These are phyloP conservation scores for Eulemur rubriventer DNA, from an alignment of 2,797 vertebrate genomes.

Conservation along the genomic window DNA sequence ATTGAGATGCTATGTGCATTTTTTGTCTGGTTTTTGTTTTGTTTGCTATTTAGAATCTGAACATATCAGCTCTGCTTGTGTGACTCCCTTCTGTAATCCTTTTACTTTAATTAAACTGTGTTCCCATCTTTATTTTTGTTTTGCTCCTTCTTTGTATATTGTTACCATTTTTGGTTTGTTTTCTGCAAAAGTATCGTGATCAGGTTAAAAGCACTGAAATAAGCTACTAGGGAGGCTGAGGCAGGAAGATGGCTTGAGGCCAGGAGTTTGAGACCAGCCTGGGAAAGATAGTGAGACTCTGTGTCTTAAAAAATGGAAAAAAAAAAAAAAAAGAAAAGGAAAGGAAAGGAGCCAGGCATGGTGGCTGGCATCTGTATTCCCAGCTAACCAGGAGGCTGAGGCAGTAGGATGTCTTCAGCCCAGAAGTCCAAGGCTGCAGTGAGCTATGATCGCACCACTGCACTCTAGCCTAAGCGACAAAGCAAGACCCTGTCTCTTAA, in stretches of 20 bases:
- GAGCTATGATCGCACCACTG: neutral
- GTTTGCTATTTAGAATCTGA: neutral
- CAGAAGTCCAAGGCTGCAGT: neutral
- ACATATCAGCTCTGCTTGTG: neutral
- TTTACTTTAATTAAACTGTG: neutral
- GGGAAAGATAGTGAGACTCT: neutral
- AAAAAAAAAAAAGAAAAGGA: no score
- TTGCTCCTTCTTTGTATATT: neutral
- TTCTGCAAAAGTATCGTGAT: neutral
- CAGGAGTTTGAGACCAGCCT: neutral
- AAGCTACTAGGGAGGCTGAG: neutral
- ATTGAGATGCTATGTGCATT: fast-evolving
- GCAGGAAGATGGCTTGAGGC: neutral
- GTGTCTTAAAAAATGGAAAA: neutral
- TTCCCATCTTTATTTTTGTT: neutral
- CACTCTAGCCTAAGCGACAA: neutral
- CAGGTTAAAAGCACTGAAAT: neutral
- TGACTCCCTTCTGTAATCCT: neutral
- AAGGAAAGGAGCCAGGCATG: neutral
- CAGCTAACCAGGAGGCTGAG: neutral
- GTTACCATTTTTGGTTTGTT: neutral
- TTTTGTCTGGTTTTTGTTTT: neutral
- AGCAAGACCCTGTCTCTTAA: no score
- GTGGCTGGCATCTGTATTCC: neutral
- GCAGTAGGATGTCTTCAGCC: neutral